Conservation (phyloP, 2,113 vertebrate genomes). For the Theristicus caerulescens region DNA sequence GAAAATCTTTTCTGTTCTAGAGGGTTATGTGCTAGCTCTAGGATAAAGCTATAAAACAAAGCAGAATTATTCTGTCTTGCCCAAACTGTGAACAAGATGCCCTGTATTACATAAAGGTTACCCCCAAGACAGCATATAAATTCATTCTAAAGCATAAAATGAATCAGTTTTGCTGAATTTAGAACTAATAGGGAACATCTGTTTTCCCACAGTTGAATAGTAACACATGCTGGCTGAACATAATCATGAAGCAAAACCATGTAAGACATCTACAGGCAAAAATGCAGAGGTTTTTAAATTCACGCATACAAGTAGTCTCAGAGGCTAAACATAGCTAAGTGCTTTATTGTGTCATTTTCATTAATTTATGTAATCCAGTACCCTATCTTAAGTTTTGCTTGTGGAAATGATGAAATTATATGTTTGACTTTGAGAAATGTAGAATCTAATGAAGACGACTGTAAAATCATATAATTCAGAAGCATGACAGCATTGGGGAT, state of each 20-base stretch:
- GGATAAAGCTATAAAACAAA: constrained; percentile 4
- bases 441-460: background rate
- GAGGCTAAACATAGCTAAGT: background rate
- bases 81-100: background rate
- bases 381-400: background rate
- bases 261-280: background rate
- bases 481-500: background rate
- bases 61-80: background rate
- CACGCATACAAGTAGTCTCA: background rate
- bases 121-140: background rate
- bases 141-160: constrained; percentile 36
- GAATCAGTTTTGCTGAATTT: constrained; percentile 27
- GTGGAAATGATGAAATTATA: background rate
- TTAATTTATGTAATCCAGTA: background rate
- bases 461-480: background rate
- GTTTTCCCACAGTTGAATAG: background rate
- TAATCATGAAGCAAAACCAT: background rate
- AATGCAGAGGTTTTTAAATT: background rate
- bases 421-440: constrained; percentile 3
- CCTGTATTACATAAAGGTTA: background rate
- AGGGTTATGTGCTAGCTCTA: background rate
- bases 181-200: constrained; percentile 38
- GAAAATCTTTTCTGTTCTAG: background rate
- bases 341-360: background rate
- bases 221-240: background rate